Conservation (phyloP, 2,113 vertebrate genomes). For the Trinectes maculatus region DNA sequence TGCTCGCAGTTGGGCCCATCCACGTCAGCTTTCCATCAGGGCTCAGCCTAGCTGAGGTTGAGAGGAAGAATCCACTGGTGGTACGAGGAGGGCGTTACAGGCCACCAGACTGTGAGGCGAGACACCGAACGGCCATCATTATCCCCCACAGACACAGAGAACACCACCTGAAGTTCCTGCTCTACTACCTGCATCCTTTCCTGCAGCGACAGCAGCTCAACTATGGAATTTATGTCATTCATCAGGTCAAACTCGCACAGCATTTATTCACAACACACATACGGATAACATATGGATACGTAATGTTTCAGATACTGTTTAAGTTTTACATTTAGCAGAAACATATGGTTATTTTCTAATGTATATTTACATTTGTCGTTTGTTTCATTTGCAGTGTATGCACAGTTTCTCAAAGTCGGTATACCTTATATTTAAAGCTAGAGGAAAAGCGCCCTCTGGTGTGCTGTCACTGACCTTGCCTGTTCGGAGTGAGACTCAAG, state of each 20-base stretch:
- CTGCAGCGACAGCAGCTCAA: constrained; percentile 85
- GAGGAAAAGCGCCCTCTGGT: constrained; percentile 37
- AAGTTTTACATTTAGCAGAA: not conserved
- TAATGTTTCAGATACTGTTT: too few relatives aligned
- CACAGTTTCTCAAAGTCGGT: not conserved
- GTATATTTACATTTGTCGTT: not conserved
- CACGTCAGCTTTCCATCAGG: constrained; percentile 81
- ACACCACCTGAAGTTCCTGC: constrained; percentile 83
- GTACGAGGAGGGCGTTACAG: constrained; percentile 81
- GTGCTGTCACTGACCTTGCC: not conserved
- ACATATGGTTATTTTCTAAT: not conserved
- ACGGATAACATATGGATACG: too few relatives aligned
- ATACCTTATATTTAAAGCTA: not conserved
- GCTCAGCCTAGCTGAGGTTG: constrained; percentile 75
- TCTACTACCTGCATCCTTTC: constrained; percentile 86
- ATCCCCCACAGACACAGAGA: constrained; percentile 84
- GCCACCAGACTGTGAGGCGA: constrained; percentile 81
- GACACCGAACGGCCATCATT: constrained; percentile 81
- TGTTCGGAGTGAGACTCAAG: not conserved
- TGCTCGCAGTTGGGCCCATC: constrained; percentile 79
- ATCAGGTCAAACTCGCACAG: constrained; percentile 77
- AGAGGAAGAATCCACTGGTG: constrained; percentile 82
- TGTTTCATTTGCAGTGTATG: not conserved
- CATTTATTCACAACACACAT: too few relatives aligned
- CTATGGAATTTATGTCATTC: constrained; percentile 85